These are phyloP conservation scores for Heterotilapia buettikoferi DNA, from an alignment of 2,113 vertebrate genomes.

Conservation along the genomic window DNA sequence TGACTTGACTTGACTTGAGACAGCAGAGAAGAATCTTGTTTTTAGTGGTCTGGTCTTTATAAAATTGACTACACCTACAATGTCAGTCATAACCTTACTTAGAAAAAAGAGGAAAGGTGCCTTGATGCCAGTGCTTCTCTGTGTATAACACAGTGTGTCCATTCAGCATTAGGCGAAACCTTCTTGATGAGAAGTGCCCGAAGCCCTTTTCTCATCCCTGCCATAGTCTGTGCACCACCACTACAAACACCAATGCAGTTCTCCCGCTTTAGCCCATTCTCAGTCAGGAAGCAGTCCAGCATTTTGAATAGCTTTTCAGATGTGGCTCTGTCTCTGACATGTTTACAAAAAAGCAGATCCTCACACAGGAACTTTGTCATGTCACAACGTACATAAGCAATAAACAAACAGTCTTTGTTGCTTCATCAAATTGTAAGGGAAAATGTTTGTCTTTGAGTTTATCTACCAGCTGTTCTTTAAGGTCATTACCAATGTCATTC, in stretches of 20 bases:
- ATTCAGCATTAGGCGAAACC: not conserved
- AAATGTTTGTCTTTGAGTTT: not conserved
- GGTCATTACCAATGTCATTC: not conserved
- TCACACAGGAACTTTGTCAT: not conserved
- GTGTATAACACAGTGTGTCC: not conserved
- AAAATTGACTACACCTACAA: constrained; percentile 1
- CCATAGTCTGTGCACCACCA: not conserved
- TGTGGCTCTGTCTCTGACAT: not conserved
- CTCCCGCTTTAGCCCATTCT: not conserved
- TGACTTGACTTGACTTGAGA: not conserved
- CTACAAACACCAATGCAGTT: not conserved
- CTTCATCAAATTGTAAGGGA: not conserved
- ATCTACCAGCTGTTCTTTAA: not conserved
- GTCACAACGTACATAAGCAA: not conserved
- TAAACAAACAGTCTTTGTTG: not conserved
- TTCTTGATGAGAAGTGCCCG: not conserved
- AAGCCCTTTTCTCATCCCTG: not conserved
- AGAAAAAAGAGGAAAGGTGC: not conserved
- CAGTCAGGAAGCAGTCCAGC: not conserved
- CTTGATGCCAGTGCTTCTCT: not conserved
- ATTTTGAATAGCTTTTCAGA: not conserved
- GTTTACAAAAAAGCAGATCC: not conserved
- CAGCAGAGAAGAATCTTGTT: not conserved
- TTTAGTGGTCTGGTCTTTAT: constrained; percentile 17
- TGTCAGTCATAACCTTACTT: not conserved